Evolutionary conservation across 2,113 vertebrate species (phyloP), one percentile per base, ranked within the genome.

Genomic region (Loxodonta africana): DNA sequence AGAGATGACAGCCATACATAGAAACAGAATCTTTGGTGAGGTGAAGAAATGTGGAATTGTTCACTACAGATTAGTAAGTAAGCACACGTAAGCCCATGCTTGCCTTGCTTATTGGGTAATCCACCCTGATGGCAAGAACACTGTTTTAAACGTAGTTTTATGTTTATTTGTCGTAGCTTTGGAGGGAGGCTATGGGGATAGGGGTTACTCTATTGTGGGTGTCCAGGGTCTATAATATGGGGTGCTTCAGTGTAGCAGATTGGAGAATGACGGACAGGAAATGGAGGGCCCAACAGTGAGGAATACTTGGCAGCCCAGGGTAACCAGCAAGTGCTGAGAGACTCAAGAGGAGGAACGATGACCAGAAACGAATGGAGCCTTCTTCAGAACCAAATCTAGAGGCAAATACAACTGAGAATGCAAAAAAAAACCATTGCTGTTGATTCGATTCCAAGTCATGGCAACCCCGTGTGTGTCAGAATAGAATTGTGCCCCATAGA

Each of bases 341-440:
- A 89, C 62, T 57, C 48, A 44, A 62, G 71, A 88, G 63, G 30
- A 12, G 48, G 41, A 25, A 48, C 10, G 8, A 67, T 26, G 17
- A 28, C 26, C n/a, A 46, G 53, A 86, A 74, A 81, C 25, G 84
- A 88, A 67, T 25, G 62, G 37, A 8, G 21, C 25, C n/a, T 11
- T 73, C 78, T 89, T 84, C 80, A 69, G 60, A 95, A 57, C 37
- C 90, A 93, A 88, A 41, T 14, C 12, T 37, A 12, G 73, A 53
- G 28, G 37, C 10, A 23, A 44, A 76, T 51, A 30, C 33, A 6
- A 67, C 25, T 67, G 65, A 25, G 25, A 67, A 67, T 11, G 11
- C 1, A 30, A 57, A 26, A 67, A 67, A 67, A 67, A 67, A 67
- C 26, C 26, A 26, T 67, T 30, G 8, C 65, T 30, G 26, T 26